phyloP scores from a whole-genome alignment of 2,113 vertebrate species.

The Xiphias gladius region DNA sequence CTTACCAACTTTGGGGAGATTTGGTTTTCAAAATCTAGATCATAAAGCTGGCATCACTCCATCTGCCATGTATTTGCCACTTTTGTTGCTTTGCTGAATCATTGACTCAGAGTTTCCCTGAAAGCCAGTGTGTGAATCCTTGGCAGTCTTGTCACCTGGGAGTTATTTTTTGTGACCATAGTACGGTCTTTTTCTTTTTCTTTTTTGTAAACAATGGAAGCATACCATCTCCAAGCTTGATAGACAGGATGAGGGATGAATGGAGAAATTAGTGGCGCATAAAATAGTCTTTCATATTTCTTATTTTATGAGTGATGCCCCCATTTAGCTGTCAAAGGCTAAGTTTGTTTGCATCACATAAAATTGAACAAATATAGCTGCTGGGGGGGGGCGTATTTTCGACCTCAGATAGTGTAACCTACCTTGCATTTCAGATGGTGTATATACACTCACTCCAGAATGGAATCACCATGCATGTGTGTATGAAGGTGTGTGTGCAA shows the following conservation, averaged over 20 bases:
- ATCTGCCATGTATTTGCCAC: slow-evolving; percentile 32
- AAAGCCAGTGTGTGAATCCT: slow-evolving; percentile 16
- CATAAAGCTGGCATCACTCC: slow-evolving; percentile 8
- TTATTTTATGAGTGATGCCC: background rate
- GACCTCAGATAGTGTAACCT: background rate
- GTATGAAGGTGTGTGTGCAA: slow-evolving; percentile 9
- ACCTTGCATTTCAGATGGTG: slow-evolving; percentile 7
- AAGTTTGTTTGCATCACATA: background rate
- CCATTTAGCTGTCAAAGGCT: background rate
- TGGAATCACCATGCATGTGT: background rate
- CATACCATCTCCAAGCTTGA: background rate
- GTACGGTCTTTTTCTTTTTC: background rate
- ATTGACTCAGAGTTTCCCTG: slow-evolving; percentile 13
- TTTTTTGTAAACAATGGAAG: background rate
- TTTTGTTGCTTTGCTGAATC: slow-evolving; percentile 36
- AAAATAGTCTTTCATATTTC: background rate
- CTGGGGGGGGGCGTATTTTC: no score
- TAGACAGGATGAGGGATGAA: background rate
- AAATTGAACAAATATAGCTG: slow-evolving; percentile 3
- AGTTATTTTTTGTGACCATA: slow-evolving; percentile 19
- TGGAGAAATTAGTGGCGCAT: background rate
- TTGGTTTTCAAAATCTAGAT: slow-evolving; percentile 50
- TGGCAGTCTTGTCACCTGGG: background rate
- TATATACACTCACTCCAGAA: slow-evolving; percentile 7
- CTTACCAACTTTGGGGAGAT: slow-evolving; percentile 44